These are phyloP conservation scores for Poeciliopsis presidionis DNA, from an alignment of 2,797 vertebrate species.

Conservation along the genomic window DNA sequence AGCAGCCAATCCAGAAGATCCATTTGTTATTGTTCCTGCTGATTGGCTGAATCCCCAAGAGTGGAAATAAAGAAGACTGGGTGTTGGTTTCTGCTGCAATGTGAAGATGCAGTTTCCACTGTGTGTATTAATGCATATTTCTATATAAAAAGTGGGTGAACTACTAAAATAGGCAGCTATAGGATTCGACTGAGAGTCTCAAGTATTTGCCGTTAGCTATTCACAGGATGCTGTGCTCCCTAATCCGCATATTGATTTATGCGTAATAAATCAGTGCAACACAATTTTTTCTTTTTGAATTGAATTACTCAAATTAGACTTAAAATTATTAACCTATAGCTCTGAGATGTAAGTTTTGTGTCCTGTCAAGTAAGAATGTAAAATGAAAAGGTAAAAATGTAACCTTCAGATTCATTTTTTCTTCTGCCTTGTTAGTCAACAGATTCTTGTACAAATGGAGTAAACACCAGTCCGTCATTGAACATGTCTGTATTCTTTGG, in stretches of 20 bases:
- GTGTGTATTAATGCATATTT: neutral
- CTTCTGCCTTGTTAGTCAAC: neutral
- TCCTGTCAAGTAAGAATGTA: neutral
- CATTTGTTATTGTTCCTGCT: neutral
- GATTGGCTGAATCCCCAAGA: neutral
- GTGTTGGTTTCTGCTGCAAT: neutral
- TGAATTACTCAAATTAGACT: neutral
- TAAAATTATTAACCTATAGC: neutral
- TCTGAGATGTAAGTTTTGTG: neutral
- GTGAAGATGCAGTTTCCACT: neutral
- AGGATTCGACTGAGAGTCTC: neutral
- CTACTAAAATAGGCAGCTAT: neutral
- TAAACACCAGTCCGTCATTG: neutral
- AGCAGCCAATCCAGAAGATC: neutral
- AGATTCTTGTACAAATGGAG: conserved; percentile 5
- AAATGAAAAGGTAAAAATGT: conserved; percentile 14
- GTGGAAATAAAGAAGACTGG: neutral
- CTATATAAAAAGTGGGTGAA: neutral
- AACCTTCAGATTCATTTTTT: neutral
- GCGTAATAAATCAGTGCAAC: neutral
- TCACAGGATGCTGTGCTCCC: neutral
- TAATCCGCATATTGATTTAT: neutral
- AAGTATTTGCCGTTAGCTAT: neutral
- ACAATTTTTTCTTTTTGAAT: neutral
- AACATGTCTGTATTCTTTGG: neutral